Evolutionary conservation across 2,113 vertebrate genomes (phyloP).

Genomic region (Henicopernis longicauda): DNA sequence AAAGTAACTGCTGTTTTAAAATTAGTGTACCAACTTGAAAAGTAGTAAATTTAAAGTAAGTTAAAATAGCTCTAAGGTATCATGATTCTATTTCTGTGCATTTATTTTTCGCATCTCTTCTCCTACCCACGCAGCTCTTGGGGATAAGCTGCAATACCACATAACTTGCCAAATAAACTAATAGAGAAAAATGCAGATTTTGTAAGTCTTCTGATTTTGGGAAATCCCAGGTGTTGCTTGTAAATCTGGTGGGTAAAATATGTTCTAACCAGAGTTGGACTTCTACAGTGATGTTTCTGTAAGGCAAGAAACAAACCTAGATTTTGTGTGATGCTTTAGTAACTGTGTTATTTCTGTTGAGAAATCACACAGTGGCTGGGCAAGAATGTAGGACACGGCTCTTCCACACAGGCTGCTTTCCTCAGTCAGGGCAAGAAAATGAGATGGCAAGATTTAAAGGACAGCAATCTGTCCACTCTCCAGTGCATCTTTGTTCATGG

Average conservation of each 20-base stretch:
- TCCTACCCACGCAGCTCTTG: too few relatives aligned
- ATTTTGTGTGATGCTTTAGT: not conserved
- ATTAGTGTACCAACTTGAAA: not conserved
- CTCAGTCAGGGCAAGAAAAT: not conserved
- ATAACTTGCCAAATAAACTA: not conserved
- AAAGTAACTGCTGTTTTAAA: not conserved
- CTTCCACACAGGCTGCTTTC: not conserved
- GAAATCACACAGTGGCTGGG: not conserved
- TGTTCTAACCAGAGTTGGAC: not conserved
- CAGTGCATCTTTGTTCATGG: fast-evolving
- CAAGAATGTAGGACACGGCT: conserved; percentile 16
- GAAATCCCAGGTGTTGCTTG: not conserved
- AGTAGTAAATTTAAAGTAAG: not conserved
- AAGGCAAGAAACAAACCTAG: not conserved
- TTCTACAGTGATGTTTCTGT: not conserved
- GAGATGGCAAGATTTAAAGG: not conserved
- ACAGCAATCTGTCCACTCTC: not conserved
- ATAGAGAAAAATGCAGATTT: not conserved
- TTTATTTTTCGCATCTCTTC: not conserved
- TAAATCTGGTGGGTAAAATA: not conserved
- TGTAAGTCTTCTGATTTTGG: not conserved
- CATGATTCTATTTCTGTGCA: not conserved
- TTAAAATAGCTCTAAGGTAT: not conserved
- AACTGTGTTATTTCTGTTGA: not conserved
- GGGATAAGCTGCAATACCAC: not conserved